A percentile compares a stretch with the other conserved stretches of the same genome.
Conservation (phyloP, 2,113 vertebrate species). For the Smithornis capensis region DNA sequence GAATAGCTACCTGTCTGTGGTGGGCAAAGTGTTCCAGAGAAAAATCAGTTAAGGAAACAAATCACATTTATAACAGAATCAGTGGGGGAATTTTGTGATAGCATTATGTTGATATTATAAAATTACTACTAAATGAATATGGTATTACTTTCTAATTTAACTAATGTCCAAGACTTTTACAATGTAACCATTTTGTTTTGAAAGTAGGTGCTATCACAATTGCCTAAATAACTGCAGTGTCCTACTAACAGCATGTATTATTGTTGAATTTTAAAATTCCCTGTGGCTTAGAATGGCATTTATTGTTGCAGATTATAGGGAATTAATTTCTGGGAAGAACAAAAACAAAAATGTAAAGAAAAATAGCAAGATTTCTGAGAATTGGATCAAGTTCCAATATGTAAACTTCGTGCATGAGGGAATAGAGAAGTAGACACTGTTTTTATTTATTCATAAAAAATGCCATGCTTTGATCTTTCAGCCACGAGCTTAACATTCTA, state of each 20-base stretch:
- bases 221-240: neutral
- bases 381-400: neutral
- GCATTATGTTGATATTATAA: neutral
- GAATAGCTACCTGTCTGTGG: neutral
- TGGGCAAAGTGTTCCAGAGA: neutral
- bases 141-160: neutral
- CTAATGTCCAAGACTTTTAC: neutral
- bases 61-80: neutral
- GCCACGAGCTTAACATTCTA: neutral
- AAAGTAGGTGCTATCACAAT: neutral
- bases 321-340: neutral
- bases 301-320: neutral
- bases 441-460: neutral
- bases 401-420: neutral
- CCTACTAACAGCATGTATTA: neutral
- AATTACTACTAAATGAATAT: neutral
- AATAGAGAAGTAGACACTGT: neutral
- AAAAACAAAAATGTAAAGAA: neutral
- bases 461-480: neutral
- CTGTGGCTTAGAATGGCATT: neutral
- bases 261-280: constrained; percentile 8
- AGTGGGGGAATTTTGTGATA: neutral
- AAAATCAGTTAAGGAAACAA: neutral
- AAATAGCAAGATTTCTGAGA: neutral
- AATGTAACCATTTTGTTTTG: neutral